Evolutionary conservation across 2,113 vertebrate species (phyloP), one percentile per base, ranked within the genome.

Genomic region (Dendrocopos noguchii): DNA sequence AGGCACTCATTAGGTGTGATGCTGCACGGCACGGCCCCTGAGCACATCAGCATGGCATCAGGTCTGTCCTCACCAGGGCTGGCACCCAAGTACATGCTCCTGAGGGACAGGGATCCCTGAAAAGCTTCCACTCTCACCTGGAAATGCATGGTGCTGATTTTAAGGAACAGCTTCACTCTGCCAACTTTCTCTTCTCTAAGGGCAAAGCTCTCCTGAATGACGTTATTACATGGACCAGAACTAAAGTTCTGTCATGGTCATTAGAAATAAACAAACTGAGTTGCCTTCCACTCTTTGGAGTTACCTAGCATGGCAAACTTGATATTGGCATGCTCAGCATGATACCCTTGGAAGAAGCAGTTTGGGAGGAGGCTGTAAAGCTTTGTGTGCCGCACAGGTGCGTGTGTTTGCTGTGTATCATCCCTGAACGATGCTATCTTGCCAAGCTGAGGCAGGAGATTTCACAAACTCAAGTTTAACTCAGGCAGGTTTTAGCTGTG

Each of bases 321-420:
- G 53, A 24, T 64, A 80, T 42, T 22, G 8, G 16, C 19, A 6
- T 10, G 18, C 28, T 88, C 25, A 61, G 17, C 39, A n/a, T 36
- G 12, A 44, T 60, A 36, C 7, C 15, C 28, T 33, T 76, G 55
- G 67, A 70, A 85, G 27, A 74, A 77, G 33, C 59, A 9, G 12
- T 55, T 90, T 24, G 4, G 2, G 6, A 1, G 1, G 12, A 15
- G 3, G 2, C 4, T 7, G 3, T 10, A 7, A 14, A 73, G 31
- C 11, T 24, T 36, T 90, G 53, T 81, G 22, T 55, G 31, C 16
- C 28, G 21, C 13, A 13, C 50, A 39, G 68, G 52, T 87, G 67
- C 19, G 33, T 63, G 28, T 50, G 33, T 67, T 91, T 78, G 31
- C 29, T 76, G 8, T 50, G 12, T 78, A 27, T 72, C 19, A 2